Evolutionary conservation across 1,140 invertebrate genomes (phyloP).

Genomic region (Calosoma granatense): DNA sequence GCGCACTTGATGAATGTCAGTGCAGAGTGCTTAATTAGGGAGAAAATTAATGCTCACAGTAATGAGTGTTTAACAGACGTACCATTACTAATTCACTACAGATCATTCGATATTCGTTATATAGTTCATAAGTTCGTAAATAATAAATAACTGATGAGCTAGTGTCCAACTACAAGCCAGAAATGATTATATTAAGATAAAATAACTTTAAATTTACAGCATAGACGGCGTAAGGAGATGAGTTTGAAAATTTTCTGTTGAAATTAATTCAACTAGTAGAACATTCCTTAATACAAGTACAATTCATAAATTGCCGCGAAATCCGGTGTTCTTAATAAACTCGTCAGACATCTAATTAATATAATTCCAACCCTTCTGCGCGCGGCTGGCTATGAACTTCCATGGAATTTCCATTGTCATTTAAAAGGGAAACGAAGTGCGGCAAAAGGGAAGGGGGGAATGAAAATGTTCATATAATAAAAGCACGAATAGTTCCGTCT

Average conservation of each 20-base stretch:
- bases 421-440: background rate
- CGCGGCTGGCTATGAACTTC: background rate
- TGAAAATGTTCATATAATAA: no score
- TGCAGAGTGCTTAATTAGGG: slow-evolving; percentile 7
- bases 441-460: background rate
- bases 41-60: slow-evolving; percentile 6
- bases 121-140: no score
- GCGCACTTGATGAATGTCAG: background rate
- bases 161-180: no score
- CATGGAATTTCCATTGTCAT: background rate
- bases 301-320: no score
- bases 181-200: no score
- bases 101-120: no score
- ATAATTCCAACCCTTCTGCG: background rate
- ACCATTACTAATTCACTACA: background rate
- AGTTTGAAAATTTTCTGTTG: no score
- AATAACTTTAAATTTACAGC: no score
- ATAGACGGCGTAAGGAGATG: no score
- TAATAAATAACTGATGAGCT: no score
- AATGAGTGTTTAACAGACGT: slow-evolving; percentile 6
- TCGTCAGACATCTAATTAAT: background rate
- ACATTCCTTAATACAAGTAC: no score
- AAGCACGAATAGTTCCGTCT: background rate
- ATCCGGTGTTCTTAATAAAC: background rate
- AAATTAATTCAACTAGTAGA: no score